Base-by-base conservation (phyloP, 2,113 vertebrate species). In the Choloepus hoffmanni region DNA sequence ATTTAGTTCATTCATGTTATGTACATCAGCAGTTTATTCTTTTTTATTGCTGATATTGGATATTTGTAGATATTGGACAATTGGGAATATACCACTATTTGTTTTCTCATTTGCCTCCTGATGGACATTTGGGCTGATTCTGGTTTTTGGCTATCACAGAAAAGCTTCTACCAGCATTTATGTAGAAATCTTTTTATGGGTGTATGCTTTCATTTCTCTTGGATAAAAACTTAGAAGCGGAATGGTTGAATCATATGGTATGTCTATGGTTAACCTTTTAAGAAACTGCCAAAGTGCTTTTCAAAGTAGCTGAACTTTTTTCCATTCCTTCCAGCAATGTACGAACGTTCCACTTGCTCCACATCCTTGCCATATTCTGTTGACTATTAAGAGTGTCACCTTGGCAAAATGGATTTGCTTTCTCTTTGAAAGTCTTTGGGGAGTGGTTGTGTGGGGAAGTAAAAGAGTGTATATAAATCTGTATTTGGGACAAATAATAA, bases 261-360 rank as follows among this genome's bases (percentile, higher is more conserved):
- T n/a, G n/a, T n/a, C n/a, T n/a, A n/a, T n/a, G n/a, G n/a, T n/a
- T n/a, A n/a, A n/a, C n/a, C n/a, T n/a, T n/a, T n/a, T n/a, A n/a
- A n/a, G 63, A 96, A 93, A 86, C 7, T 91, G 45, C 43, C 78
- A 88, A 28, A 90, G 48, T 89, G 11, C 93, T 92, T 93, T 76
- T 48, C 55, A 89, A 50, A 82, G 68, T 53, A 30, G 9, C 77
- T 45, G 24, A 60, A 45, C 23, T 91, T 26, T 70, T 78, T 94
- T 72, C 81, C 18, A 67, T 73, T 12, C 16, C 16, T 53, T n/a
- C 23, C 30, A 89, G n/a, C 28, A 82, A 62, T 63, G 7, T 82
- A 28, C 30, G 55, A 89, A 33, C 14, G 8, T 53, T 94, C 68
- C 28, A 68, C 3, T 94, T 82, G n/a, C 23, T 79, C 11, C 3